phyloP scores from a whole-genome alignment of 2,113 vertebrate species.

The Vombatus ursinus region DNA sequence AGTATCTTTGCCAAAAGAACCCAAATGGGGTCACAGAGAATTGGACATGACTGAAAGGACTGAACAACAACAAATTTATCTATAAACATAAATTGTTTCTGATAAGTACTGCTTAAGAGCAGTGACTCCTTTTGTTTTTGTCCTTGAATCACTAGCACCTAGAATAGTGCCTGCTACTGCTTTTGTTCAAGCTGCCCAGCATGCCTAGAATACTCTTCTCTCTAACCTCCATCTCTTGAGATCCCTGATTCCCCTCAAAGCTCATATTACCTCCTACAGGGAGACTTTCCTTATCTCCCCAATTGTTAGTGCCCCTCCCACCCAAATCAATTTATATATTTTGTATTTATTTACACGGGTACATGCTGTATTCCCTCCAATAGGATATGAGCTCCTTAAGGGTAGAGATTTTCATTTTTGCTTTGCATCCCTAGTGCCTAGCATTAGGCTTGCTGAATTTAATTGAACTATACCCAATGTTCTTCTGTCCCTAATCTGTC shows the following conservation, averaged over 20 bases:
- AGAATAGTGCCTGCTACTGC: too few relatives aligned
- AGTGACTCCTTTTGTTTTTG: too few relatives aligned
- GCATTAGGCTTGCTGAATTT: background rate
- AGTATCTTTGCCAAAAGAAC: too few relatives aligned
- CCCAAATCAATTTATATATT: background rate
- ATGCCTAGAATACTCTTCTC: background rate
- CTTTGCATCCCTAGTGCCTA: background rate
- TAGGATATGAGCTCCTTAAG: background rate
- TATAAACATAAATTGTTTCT: too few relatives aligned
- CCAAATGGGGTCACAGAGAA: too few relatives aligned
- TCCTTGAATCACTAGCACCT: too few relatives aligned
- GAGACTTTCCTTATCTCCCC: background rate
- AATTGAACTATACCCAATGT: background rate
- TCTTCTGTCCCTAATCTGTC: background rate
- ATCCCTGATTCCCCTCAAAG: background rate
- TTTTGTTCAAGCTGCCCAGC: background rate
- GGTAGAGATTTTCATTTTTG: background rate
- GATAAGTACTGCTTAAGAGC: too few relatives aligned
- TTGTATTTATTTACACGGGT: background rate
- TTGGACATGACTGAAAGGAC: too few relatives aligned
- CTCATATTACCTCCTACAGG: background rate
- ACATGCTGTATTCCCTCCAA: background rate
- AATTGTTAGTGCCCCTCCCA: background rate
- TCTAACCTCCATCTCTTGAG: background rate
- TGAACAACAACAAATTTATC: too few relatives aligned